phyloP scores from a whole-genome alignment of 1,140 invertebrate species.

The Hyposmocoma kahamanoa region DNA sequence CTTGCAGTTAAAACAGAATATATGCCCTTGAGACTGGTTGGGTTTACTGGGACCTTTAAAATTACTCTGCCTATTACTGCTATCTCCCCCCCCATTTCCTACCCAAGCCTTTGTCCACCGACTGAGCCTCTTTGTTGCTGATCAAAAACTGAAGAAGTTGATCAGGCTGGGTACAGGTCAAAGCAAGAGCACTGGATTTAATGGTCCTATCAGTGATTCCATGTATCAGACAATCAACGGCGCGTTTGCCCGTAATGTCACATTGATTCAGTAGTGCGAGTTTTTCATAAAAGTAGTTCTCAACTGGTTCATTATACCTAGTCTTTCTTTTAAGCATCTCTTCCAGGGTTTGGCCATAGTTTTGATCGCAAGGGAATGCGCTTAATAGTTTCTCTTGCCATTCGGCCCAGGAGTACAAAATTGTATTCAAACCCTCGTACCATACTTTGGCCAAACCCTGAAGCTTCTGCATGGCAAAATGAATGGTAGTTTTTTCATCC shows the following conservation, averaged over 20 bases:
- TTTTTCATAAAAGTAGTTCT: conserved; percentile 1
- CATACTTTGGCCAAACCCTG: conserved; percentile 18
- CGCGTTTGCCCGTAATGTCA: conserved; percentile 9
- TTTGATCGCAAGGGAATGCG: conserved; percentile 1
- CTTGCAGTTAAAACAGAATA: conserved; percentile 1
- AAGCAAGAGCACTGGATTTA: conserved; percentile 10
- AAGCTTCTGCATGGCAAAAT: conserved; percentile 20
- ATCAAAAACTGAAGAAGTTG: conserved; percentile 10
- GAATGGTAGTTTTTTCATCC: conserved; percentile 16
- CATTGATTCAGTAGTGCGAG: conserved; percentile 6
- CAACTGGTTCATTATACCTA: not conserved
- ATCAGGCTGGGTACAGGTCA: conserved; percentile 8
- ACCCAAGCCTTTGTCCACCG: not conserved
- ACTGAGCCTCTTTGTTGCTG: conserved; percentile 2
- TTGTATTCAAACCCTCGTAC: conserved; percentile 14
- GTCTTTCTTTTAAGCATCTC: not conserved
- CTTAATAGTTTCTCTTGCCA: conserved; percentile 11
- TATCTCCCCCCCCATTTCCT: not conserved
- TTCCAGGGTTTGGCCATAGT: conserved; percentile 2
- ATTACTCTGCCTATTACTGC: not conserved
- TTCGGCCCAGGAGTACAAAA: conserved; percentile 13
- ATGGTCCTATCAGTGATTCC: conserved; percentile 12
- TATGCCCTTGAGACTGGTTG: not conserved
- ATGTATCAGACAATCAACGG: conserved; percentile 16
- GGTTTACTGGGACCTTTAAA: not conserved